Evolutionary conservation across 2,888 invertebrate species (phyloP).

Genomic region (Diaprepes abbreviatus): DNA sequence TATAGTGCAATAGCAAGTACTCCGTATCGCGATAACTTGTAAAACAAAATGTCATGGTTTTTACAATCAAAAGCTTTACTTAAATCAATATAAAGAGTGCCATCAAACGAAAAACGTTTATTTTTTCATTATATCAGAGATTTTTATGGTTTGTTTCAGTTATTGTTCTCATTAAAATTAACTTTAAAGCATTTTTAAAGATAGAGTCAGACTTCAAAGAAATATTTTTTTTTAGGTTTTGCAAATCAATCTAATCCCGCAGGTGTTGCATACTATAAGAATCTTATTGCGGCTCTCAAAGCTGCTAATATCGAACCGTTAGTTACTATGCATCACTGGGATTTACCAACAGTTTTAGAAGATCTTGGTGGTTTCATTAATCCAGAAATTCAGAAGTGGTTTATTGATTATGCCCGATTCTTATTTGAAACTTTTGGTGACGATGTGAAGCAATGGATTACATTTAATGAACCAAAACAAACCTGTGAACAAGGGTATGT

Average conservation of each 20-base stretch:
- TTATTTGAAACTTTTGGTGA: constrained; percentile 58
- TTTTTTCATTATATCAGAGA: too few species aligned
- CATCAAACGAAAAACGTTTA: too few species aligned
- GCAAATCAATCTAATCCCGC: constrained; percentile 63
- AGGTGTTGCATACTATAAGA: constrained; percentile 73
- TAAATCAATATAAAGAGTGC: too few species aligned
- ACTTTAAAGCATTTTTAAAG: too few species aligned
- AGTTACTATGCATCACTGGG: constrained; percentile 72
- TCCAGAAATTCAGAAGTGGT: constrained; percentile 66
- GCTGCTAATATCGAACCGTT: constrained; percentile 70
- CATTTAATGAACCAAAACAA: constrained; percentile 69
- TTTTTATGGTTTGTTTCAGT: too few species aligned
- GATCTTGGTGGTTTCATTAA: constrained; percentile 68
- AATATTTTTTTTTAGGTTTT: constrained; percentile 28
- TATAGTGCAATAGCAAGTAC: too few species aligned
- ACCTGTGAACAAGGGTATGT: constrained; percentile 54
- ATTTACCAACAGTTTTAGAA: constrained; percentile 70
- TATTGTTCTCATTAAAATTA: too few species aligned
- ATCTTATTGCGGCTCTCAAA: constrained; percentile 72
- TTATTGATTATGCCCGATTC: constrained; percentile 71
- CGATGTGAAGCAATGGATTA: constrained; percentile 67
- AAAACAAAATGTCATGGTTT: too few species aligned
- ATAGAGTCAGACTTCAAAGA: too few species aligned
- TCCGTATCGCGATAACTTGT: too few species aligned
- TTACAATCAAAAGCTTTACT: too few species aligned